These are phyloP conservation scores for Eumacrocentrus americanus DNA, from an alignment of 2,888 invertebrate genomes.

Conservation along the genomic window DNA sequence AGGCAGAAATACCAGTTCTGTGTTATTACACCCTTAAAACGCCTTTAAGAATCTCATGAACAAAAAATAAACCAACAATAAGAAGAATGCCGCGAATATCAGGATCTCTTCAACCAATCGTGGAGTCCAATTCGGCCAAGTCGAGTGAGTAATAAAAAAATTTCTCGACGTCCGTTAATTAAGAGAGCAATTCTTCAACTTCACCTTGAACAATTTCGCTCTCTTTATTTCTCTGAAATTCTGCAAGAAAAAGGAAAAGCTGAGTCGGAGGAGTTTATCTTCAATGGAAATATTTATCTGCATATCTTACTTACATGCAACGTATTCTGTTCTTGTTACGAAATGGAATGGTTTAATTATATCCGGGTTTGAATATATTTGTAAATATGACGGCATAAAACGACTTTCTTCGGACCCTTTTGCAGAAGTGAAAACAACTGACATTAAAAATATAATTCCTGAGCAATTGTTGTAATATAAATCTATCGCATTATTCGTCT, in stretches of 20 bases:
- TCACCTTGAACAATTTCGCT: background rate
- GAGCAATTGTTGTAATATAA: background rate
- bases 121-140: constrained; percentile 52
- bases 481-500: background rate
- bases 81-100: constrained; percentile 45
- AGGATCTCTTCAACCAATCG: constrained; percentile 52
- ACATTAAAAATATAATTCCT: background rate
- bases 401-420: constrained; percentile 52
- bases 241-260: constrained; percentile 14
- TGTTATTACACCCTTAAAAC: constrained; percentile 19
- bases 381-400: constrained; percentile 8
- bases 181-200: background rate
- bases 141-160: constrained; percentile 43
- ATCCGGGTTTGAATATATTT: constrained; percentile 16
- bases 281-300: background rate
- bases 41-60: background rate
- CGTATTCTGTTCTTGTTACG: no score
- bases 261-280: no score
- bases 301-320: no score
- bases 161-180: no score
- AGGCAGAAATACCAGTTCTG: constrained; percentile 18
- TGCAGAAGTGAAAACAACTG: constrained; percentile 52
- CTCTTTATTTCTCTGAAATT: background rate
- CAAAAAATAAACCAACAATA: background rate
- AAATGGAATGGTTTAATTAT: constrained; percentile 13